Evolutionary conservation across 2,113 vertebrate genomes (phyloP), one percentile per base, ranked within the genome.

Genomic region (Nannobrachium achirus): DNA sequence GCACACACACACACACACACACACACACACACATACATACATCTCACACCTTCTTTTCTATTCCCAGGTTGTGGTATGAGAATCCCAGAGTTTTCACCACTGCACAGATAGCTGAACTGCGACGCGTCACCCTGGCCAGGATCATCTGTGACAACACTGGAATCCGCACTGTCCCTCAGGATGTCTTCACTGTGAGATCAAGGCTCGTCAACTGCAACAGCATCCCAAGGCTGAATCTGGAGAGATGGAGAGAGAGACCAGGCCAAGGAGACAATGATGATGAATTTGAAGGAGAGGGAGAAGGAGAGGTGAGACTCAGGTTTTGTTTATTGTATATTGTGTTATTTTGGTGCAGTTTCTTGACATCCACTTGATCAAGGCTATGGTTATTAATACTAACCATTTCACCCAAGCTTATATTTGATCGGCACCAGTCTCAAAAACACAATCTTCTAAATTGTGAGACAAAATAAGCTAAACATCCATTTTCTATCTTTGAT

Each of bases 91-190:
- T 92, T 44, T 94, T 94, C 74, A 90, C 83, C 0, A 0, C 0
- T 0, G 40, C 11, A 2, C 93, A 94, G 80, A 79, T 18, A 16
- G 0, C 0, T 0, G 75, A 87, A 25, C 71, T 94, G 53, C 10
- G 19, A 3, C 1, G 16, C 0, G 63, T 46, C 40, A 68, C 55
- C 0, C 8, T 94, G 46, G 67, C 91, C 49, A 80, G 61, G 39
- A 86, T 94, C 66, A 89, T 94, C 87, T 94, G 93, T 15, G 89
- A 91, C 78, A 94, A 94, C 86, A 92, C 91, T 0, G 89, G 84
- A 15, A 87, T 94, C 66, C 48, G 1, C 0, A 5, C 63, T 0
- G 66, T 93, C 38, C 84, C 91, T 13, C 0, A 0, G 0, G 59
- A 92, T 11, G 57, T 66, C 13, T 93, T 91, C 75, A 8, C 2